These are phyloP conservation scores for Desmodus rotundus DNA, from an alignment of 2,113 vertebrate species.

Conservation along the genomic window DNA sequence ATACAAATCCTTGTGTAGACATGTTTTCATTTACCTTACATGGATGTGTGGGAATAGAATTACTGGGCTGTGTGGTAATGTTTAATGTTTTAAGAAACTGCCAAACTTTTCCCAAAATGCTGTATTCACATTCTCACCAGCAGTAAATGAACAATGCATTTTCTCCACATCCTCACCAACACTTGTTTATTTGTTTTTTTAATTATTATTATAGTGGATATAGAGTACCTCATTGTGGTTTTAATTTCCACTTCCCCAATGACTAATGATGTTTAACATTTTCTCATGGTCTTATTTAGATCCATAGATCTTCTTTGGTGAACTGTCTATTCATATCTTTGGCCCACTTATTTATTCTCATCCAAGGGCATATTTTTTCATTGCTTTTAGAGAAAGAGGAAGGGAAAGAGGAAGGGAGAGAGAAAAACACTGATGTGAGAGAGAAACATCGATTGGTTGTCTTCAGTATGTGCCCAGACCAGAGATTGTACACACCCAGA, in stretches of 20 bases:
- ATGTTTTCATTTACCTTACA: not conserved
- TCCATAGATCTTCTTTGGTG: not conserved
- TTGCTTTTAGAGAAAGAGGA: no score
- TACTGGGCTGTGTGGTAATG: not conserved
- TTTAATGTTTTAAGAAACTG: not conserved
- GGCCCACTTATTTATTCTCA: not conserved
- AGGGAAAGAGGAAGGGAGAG: no score
- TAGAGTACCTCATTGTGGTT: not conserved
- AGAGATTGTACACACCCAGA: no score
- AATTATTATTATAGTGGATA: not conserved
- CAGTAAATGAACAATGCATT: rapidly evolving
- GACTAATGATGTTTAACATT: not conserved
- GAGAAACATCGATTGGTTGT: no score
- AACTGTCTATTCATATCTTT: not conserved
- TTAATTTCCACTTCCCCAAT: not conserved
- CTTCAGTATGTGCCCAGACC: no score
- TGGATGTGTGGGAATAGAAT: not conserved
- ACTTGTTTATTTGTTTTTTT: not conserved
- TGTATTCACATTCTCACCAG: rapidly evolving
- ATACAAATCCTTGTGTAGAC: not conserved
- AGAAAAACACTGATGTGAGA: no score
- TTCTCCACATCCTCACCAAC: no score
- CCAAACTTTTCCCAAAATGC: not conserved
- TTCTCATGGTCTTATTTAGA: not conserved
- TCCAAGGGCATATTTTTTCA: no score